These are phyloP conservation scores for Cygnus atratus DNA, from an alignment of 2,113 vertebrate genomes.

Conservation along the genomic window DNA sequence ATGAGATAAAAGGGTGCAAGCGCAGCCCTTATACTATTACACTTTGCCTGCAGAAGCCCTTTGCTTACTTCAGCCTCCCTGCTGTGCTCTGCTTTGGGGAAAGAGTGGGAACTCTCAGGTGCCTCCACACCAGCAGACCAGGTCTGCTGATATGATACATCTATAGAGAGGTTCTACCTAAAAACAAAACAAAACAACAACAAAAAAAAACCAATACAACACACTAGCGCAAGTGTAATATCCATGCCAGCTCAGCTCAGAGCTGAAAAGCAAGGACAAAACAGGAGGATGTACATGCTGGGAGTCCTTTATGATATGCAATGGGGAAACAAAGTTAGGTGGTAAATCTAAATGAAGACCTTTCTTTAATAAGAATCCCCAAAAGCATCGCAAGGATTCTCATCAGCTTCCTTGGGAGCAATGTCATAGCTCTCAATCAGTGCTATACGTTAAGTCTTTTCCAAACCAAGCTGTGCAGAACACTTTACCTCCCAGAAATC, in stretches of 20 bases:
- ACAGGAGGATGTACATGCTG: background rate
- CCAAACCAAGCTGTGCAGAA: background rate
- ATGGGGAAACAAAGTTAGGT: background rate
- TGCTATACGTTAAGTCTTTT: background rate
- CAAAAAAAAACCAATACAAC: background rate
- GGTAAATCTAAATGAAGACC: background rate
- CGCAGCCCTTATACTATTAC: background rate
- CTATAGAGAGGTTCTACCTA: background rate
- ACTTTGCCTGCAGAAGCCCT: background rate
- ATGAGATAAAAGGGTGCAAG: background rate
- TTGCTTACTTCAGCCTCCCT: background rate
- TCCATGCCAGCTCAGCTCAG: background rate
- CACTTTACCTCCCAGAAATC: slow-evolving; percentile 88
- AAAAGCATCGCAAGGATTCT: background rate
- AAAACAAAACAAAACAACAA: too few species aligned
- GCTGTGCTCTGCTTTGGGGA: background rate
- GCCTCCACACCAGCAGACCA: background rate
- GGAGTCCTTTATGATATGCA: background rate
- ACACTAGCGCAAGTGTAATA: background rate
- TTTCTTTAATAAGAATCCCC: background rate
- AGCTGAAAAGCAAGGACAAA: background rate
- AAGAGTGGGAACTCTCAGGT: background rate
- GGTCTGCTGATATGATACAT: accelerated
- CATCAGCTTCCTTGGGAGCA: background rate
- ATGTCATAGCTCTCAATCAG: background rate